Base-by-base conservation (phyloP, 2,113 vertebrate genomes). In the Henicopernis longicauda region DNA sequence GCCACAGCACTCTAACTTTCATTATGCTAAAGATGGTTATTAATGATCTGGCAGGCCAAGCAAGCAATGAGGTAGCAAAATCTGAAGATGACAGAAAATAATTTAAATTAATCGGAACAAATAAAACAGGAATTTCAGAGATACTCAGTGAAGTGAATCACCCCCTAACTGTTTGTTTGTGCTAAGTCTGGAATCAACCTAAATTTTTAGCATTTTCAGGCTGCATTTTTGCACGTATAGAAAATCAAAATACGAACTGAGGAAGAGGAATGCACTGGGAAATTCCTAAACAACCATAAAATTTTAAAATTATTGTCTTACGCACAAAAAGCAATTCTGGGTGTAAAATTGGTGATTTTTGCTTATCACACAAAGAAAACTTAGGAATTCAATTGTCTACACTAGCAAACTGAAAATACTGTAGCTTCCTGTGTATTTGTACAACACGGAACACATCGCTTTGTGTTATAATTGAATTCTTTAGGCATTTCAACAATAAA, bases 51-150 rank as follows among this genome's bases (percentile, higher is more conserved):
- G 50, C 57, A 90, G 73, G 62, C 44, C 40, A 45, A 83, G 82
- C 70, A 90, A 91, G 89, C 84, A 90, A 90, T 86, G 89, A 83
- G 54, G 71, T 69, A 71, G 78, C 47, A 87, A 89, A 95, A 82
- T 38, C 58, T 10, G 62, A 86, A 90, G 50, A 80, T 61, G 79
- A 81, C 31, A 89, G 54, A 67, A 90, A 94, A 94, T 72, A 91
- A 93, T 91, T 92, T 69, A 77, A 82, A 91, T 67, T 93, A 90
- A 83, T 84, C 65, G 84, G 59, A 90, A 73, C 9, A 86, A 84
- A 70, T 54, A 86, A 90, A 90, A 23, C 29, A 70, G 82, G 62
- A 86, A 71, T 78, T 86, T 91, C 49, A 58, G 44, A 92, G 61
- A 79, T 47, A 61, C 5, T 8, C 11, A 21, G 54, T 47, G 57